A percentile compares a stretch with the other conserved stretches of the same genome.
phyloP scores from a whole-genome alignment of 2,888 invertebrate species.

The Actias luna region DNA sequence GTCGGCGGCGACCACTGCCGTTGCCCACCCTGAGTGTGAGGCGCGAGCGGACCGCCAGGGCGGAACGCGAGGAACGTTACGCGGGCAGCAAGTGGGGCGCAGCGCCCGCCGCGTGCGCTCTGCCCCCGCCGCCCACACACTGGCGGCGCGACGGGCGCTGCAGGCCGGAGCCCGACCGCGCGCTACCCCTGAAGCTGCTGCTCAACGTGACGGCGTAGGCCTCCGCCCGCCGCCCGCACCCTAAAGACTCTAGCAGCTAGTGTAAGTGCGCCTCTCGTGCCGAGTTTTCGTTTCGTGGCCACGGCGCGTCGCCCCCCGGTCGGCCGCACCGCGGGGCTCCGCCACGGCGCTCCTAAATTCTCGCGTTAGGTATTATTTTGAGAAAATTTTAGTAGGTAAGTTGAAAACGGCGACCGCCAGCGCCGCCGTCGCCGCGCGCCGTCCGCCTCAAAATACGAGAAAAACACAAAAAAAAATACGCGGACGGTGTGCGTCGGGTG shows the following conservation, averaged over 20 bases:
- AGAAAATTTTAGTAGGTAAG: constrained; percentile 80
- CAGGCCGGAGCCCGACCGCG: constrained; percentile 76
- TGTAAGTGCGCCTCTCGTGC: constrained; percentile 46
- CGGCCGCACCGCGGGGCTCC: constrained; percentile 59
- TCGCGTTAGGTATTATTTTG: constrained; percentile 81
- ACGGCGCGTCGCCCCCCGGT: constrained; percentile 45
- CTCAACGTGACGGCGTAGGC: constrained; percentile 81
- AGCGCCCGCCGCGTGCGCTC: constrained; percentile 88
- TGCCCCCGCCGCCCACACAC: constrained; percentile 91
- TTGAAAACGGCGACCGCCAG: constrained; percentile 44
- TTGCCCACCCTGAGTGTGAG: constrained; percentile 41
- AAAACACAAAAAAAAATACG: constrained; percentile 66
- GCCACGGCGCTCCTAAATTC: constrained; percentile 66
- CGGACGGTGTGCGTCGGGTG: constrained; percentile 39
- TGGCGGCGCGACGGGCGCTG: constrained; percentile 84
- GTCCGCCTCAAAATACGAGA: constrained; percentile 57
- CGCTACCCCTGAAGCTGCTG: constrained; percentile 84
- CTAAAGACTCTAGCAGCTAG: constrained; percentile 60
- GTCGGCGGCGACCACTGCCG: constrained; percentile 51
- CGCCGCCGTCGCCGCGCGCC: constrained; percentile 38
- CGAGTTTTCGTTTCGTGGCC: constrained; percentile 6
- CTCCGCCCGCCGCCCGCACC: constrained; percentile 32
- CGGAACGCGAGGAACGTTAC: constrained; percentile 61
- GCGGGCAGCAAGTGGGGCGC: constrained; percentile 93
- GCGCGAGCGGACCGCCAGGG: constrained; percentile 36